Percentiles rank a stretch among this genome's conserved stretches.
Conservation (phyloP, 2,888 invertebrate species). For the Apodemia zela region DNA sequence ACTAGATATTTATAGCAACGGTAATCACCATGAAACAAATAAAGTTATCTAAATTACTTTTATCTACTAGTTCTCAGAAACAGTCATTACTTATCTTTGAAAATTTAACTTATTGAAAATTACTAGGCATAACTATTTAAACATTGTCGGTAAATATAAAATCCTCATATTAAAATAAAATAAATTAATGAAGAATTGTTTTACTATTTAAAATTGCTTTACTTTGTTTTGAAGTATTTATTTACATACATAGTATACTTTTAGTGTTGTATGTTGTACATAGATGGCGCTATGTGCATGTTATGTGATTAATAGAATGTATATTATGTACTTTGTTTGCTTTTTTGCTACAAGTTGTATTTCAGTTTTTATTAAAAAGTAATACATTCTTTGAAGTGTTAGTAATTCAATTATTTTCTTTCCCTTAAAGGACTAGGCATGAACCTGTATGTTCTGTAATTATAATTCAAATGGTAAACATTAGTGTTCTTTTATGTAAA, state of each 20-base stretch:
- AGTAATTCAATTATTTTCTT: neutral
- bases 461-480: too few species aligned
- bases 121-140: neutral
- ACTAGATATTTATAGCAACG: neutral
- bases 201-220: neutral
- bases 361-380: neutral
- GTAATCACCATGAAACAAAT: slow-evolving; percentile 6
- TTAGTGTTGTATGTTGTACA: slow-evolving; percentile 6
- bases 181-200: too few species aligned
- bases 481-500: neutral
- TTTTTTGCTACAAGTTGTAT: neutral
- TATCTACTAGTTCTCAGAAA: slow-evolving; percentile 7
- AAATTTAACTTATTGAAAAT: neutral
- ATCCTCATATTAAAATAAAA: neutral
- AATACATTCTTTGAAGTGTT: neutral
- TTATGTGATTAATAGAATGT: neutral
- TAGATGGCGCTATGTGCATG: slow-evolving; percentile 7
- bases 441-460: too few species aligned
- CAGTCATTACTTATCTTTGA: slow-evolving; percentile 2
- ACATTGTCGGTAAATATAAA: neutral
- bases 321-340: slow-evolving; percentile 1
- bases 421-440: too few species aligned
- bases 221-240: neutral
- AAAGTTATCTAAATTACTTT: slow-evolving; percentile 11
- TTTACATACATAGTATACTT: neutral